These are phyloP conservation scores for Dione juno DNA, from an alignment of 2,888 invertebrate species.

Conservation along the genomic window DNA sequence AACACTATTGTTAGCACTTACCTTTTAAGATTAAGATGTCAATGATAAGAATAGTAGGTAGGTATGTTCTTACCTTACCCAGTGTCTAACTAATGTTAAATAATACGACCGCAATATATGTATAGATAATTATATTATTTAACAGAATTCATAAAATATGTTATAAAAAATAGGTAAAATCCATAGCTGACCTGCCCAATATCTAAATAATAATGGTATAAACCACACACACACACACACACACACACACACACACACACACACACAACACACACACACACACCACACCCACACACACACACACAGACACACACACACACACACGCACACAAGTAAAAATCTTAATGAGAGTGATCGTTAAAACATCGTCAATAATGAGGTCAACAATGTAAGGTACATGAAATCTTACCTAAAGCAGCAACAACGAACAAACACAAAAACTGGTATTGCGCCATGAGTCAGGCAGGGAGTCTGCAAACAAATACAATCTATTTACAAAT, in stretches of 20 bases:
- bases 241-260: not conserved
- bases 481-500: constrained; percentile 23
- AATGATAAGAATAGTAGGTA: constrained; percentile 4
- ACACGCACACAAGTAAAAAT: not conserved
- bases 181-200: not conserved
- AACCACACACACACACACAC: too few relatives aligned
- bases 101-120: not conserved
- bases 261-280: too few relatives aligned
- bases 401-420: constrained; percentile 62
- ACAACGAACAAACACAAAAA: constrained; percentile 61
- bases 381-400: constrained; percentile 33
- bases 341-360: constrained; percentile 31
- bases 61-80: too few relatives aligned
- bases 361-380: constrained; percentile 37
- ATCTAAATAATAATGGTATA: constrained; percentile 2
- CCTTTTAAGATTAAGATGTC: constrained; percentile 5
- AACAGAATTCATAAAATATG: too few relatives aligned
- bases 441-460: constrained; percentile 69
- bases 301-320: not conserved
- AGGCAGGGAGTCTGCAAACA: constrained; percentile 57
- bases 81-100: not conserved
- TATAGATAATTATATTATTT: too few relatives aligned
- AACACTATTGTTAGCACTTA: constrained; percentile 1
- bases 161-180: not conserved
- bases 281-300: too few relatives aligned